Evolutionary conservation across 2,113 vertebrate genomes (phyloP).

Genomic region (Brienomyrus brachyistius): DNA sequence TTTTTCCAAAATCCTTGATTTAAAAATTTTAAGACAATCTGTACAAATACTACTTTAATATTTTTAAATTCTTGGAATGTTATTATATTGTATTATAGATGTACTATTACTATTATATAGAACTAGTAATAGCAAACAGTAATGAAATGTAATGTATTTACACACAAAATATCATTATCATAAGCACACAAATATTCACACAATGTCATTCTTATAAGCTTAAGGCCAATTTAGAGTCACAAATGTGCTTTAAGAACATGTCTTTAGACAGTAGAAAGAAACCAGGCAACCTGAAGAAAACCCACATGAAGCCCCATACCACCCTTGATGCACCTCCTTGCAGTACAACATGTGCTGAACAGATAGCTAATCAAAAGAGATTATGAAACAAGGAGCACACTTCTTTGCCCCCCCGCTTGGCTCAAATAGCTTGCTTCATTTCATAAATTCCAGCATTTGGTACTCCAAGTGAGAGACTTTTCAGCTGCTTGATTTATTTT

Average conservation of each 20-base stretch:
- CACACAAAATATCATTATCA: background rate
- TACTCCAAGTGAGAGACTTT: constrained; percentile 4
- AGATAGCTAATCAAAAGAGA: constrained; percentile 7
- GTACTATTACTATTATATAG: background rate
- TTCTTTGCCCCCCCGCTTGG: background rate
- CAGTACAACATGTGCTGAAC: background rate
- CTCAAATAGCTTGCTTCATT: background rate
- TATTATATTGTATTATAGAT: background rate
- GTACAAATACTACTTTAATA: background rate
- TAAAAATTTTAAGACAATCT: background rate
- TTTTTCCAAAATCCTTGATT: background rate
- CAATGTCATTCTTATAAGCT: background rate
- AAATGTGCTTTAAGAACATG: background rate
- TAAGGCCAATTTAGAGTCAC: background rate
- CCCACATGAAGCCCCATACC: background rate
- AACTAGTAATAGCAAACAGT: background rate
- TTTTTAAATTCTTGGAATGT: background rate
- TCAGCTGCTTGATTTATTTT: constrained; percentile 1
- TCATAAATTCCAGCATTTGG: background rate
- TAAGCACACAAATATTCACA: background rate
- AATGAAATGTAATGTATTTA: background rate
- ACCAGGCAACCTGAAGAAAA: background rate
- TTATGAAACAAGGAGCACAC: background rate
- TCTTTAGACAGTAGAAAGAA: background rate
- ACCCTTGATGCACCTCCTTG: background rate